Conservation (phyloP, 2,888 invertebrate species). For the Diachrysia chrysitis region DNA sequence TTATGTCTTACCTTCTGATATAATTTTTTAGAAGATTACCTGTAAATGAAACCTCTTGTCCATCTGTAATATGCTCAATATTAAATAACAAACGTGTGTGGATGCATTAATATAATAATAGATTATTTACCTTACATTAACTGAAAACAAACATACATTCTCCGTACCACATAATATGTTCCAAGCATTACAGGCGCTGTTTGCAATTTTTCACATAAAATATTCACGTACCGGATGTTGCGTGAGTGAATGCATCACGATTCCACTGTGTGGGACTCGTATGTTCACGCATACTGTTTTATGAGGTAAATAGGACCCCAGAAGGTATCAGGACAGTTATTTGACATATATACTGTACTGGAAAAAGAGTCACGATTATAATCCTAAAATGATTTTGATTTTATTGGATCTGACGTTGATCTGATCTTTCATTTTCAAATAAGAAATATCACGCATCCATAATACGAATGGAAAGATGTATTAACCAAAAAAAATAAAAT, state of each 20-base stretch:
- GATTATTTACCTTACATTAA: not conserved
- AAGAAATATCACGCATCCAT: too few relatives aligned
- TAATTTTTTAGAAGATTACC: too few relatives aligned
- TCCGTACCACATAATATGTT: slow-evolving; percentile 40
- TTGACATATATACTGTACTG: slow-evolving; percentile 3
- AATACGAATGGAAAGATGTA: too few relatives aligned
- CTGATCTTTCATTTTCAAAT: too few relatives aligned
- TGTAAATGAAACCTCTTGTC: too few relatives aligned
- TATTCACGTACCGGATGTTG: slow-evolving; percentile 72
- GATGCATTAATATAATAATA: not conserved
- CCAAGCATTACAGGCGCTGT: slow-evolving; percentile 48
- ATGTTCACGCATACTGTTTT: slow-evolving; percentile 29
- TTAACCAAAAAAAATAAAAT: too few relatives aligned
- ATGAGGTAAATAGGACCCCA: slow-evolving; percentile 37
- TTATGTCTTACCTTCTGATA: too few relatives aligned
- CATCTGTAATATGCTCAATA: too few relatives aligned
- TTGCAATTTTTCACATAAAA: slow-evolving; percentile 79
- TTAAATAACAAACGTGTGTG: too few relatives aligned
- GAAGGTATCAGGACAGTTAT: slow-evolving; percentile 1
- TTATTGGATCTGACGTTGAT: too few relatives aligned
- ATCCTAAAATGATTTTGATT: not conserved
- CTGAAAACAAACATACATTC: slow-evolving; percentile 21
- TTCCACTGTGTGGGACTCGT: slow-evolving; percentile 22
- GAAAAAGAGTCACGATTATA: not conserved
- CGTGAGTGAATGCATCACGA: slow-evolving; percentile 65